These are phyloP conservation scores for Kryptolebias ocellatus DNA, from an alignment of 2,797 vertebrate genomes.

Conservation along the genomic window DNA sequence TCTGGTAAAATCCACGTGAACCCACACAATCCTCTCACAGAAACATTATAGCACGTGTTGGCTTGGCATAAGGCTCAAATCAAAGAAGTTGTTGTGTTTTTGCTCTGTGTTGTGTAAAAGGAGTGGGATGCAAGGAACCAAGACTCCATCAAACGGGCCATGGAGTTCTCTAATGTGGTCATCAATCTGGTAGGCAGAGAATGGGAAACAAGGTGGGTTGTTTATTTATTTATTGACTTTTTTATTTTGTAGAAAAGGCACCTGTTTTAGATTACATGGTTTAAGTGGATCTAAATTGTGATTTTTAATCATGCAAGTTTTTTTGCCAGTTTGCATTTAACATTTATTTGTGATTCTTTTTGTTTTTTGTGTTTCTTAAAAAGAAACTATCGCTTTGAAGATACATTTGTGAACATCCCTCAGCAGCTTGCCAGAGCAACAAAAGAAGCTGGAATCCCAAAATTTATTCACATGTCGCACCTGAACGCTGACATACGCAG, in stretches of 20 bases:
- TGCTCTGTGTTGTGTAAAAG: slow-evolving; percentile 67
- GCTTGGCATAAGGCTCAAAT: background rate
- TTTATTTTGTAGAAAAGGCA: background rate
- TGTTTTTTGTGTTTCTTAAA: slow-evolving; percentile 3
- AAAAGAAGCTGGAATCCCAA: slow-evolving; percentile 88
- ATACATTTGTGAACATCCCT: slow-evolving; percentile 90
- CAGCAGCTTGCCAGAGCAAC: slow-evolving; percentile 84
- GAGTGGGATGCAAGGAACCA: slow-evolving; percentile 91
- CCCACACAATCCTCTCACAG: background rate
- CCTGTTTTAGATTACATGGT: background rate
- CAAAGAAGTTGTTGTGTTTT: background rate
- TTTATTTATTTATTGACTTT: too few species aligned
- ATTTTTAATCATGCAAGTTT: background rate
- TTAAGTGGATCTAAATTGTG: background rate
- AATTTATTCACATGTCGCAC: slow-evolving; percentile 92
- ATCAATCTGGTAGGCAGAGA: slow-evolving; percentile 94
- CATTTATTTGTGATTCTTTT: background rate
- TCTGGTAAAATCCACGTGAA: slow-evolving; percentile 77
- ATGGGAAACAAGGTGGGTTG: slow-evolving; percentile 91
- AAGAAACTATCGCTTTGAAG: slow-evolving; percentile 91
- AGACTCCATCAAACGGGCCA: slow-evolving; percentile 87
- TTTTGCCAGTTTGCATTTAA: background rate
- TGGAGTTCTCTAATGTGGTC: slow-evolving; percentile 92
- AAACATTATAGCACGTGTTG: background rate
- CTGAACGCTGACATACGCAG: slow-evolving; percentile 93